Evolutionary conservation across 2,113 vertebrate genomes (phyloP).

Genomic region (Caretta caretta): DNA sequence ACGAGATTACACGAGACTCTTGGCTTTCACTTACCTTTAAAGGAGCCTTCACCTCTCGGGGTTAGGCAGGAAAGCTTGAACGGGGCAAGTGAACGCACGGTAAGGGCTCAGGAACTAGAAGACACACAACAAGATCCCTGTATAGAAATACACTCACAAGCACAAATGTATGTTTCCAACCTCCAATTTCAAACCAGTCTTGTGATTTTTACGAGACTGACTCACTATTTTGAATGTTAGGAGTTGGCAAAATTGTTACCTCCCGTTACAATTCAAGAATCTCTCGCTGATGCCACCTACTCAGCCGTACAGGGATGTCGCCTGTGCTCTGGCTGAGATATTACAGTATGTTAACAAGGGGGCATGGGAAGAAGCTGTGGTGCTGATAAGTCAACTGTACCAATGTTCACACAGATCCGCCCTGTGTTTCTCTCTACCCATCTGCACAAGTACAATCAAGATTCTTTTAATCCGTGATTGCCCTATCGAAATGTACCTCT

Average conservation of each 20-base stretch:
- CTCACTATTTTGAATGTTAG: background rate
- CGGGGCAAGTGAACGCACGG: no score
- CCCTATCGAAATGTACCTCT: background rate
- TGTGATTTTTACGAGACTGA: background rate
- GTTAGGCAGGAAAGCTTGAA: background rate
- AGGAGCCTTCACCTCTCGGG: background rate
- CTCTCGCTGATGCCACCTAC: background rate
- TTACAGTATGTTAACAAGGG: background rate
- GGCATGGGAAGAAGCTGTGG: background rate
- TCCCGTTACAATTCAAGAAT: background rate
- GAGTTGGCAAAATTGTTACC: background rate
- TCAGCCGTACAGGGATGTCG: background rate
- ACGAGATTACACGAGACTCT: no score
- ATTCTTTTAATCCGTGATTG: background rate
- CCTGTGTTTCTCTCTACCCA: background rate
- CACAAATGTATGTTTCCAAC: background rate
- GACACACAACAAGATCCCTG: background rate
- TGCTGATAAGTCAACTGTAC: background rate
- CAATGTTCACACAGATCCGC: background rate
- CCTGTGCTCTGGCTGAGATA: background rate
- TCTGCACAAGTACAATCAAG: background rate
- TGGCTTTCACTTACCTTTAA: background rate
- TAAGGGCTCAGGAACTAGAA: background rate
- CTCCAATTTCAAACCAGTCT: background rate
- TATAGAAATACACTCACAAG: fast-evolving